These are phyloP conservation scores for Cottoperca gobio DNA, from an alignment of 2,797 vertebrate genomes.

Conservation along the genomic window DNA sequence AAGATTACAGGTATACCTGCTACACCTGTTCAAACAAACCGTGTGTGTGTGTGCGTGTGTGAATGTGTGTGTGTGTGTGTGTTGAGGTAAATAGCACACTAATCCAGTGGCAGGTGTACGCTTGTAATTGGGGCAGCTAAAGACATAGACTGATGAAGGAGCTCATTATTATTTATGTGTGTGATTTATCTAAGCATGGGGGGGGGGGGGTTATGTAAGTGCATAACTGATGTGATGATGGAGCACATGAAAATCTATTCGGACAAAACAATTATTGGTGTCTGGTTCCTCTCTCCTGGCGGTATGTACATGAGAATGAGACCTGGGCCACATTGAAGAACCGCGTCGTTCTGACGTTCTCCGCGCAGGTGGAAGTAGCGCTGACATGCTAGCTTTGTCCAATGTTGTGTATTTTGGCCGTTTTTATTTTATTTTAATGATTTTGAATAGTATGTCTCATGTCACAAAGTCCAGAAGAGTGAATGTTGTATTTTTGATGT, in stretches of 20 bases:
- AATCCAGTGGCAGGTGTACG: slow-evolving; percentile 72
- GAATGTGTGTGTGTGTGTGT: slow-evolving; percentile 29
- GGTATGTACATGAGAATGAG: too few relatives aligned
- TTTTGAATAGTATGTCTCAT: too few relatives aligned
- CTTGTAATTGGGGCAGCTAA: slow-evolving; percentile 65
- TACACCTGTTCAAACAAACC: slow-evolving; percentile 75
- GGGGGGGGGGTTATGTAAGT: slow-evolving; percentile 3
- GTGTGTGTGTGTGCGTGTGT: slow-evolving; percentile 4
- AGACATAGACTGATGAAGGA: slow-evolving; percentile 65
- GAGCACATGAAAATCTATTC: slow-evolving; percentile 5
- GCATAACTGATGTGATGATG: slow-evolving; percentile 23
- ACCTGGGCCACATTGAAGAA: too few relatives aligned
- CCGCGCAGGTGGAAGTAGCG: too few relatives aligned
- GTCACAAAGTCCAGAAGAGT: too few relatives aligned
- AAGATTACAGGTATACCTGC: slow-evolving; percentile 77
- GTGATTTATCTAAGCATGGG: slow-evolving; percentile 68
- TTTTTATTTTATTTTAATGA: too few relatives aligned
- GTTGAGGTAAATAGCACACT: slow-evolving; percentile 45
- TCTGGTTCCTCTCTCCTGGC: not conserved
- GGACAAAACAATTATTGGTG: not conserved
- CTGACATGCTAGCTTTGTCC: too few relatives aligned
- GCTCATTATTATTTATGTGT: slow-evolving; percentile 73
- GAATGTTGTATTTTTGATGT: too few relatives aligned
- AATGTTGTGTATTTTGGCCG: too few relatives aligned
- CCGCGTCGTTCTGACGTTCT: too few relatives aligned